Evolutionary conservation across 2,113 vertebrate species (phyloP).

Genomic region (Eptatretus burgeri): DNA sequence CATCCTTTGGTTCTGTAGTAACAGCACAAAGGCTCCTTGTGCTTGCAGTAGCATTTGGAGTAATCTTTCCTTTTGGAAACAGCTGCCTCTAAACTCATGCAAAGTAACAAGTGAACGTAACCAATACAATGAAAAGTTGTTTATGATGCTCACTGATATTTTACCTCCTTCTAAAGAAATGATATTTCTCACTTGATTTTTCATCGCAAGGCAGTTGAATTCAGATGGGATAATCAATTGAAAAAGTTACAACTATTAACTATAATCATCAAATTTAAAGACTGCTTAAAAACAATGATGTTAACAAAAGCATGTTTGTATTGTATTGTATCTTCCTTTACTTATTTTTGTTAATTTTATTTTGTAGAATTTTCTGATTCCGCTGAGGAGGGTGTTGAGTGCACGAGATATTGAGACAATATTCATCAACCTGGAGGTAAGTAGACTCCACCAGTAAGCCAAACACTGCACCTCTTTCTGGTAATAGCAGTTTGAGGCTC

Average conservation of each 20-base stretch:
- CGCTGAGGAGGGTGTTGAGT: slow-evolving; percentile 33
- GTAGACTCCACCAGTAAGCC: rapidly evolving
- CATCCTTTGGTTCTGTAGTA: too few relatives aligned
- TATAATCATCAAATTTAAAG: too few relatives aligned
- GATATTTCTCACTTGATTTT: neutral
- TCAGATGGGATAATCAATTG: too few relatives aligned
- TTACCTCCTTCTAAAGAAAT: neutral
- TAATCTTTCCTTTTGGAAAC: neutral
- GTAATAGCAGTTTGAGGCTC: neutral
- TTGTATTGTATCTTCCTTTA: too few relatives aligned
- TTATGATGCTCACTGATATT: neutral
- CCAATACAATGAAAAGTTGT: neutral
- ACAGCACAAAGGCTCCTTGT: neutral
- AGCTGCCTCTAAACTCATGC: slow-evolving; percentile 6
- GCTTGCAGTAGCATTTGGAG: neutral
- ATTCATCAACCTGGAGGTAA: slow-evolving; percentile 53
- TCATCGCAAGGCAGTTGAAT: neutral
- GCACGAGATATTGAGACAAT: slow-evolving; percentile 37
- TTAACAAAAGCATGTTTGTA: too few relatives aligned
- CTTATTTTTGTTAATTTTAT: too few relatives aligned
- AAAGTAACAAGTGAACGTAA: neutral
- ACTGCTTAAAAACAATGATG: too few relatives aligned
- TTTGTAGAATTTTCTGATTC: slow-evolving; percentile 46
- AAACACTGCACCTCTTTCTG: too few relatives aligned
- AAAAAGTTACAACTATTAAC: too few relatives aligned